These are phyloP conservation scores for Pachyrhynchus sulphureomaculatus DNA, from an alignment of 1,140 invertebrate species.

Conservation along the genomic window DNA sequence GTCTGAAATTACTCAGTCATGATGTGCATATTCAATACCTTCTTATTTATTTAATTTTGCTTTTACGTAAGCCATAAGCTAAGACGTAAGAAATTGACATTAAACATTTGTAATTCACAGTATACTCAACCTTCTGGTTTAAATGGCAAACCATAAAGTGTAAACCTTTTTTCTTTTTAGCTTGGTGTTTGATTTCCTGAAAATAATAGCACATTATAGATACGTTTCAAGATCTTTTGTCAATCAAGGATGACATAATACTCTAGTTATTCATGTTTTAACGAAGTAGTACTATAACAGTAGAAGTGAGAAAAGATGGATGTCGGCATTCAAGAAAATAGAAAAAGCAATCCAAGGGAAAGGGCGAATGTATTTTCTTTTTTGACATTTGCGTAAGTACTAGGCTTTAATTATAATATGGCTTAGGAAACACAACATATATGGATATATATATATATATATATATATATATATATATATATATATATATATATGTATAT, in stretches of 20 bases:
- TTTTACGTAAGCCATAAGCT: too few relatives aligned
- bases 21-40: too few relatives aligned
- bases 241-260: constrained; percentile 10
- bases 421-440: neutral
- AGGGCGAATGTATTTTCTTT: constrained; percentile 30
- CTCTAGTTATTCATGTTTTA: neutral
- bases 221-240: neutral
- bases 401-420: neutral
- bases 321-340: constrained; percentile 13
- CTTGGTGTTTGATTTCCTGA: neutral
- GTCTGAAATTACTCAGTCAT: too few relatives aligned
- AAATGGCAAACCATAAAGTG: too few relatives aligned
- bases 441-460: too few relatives aligned
- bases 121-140: too few relatives aligned
- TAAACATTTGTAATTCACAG: too few relatives aligned
- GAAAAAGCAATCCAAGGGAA: constrained; percentile 31
- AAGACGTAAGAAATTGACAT: too few relatives aligned
- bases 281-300: neutral
- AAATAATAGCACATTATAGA: neutral
- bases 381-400: constrained; percentile 31
- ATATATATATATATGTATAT: too few relatives aligned
- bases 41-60: too few relatives aligned
- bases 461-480: neutral
- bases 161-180: too few relatives aligned
- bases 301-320: constrained; percentile 20